Evolutionary conservation across 1,140 invertebrate genomes (phyloP).

Genomic region (Proctacanthus coquilletti): DNA sequence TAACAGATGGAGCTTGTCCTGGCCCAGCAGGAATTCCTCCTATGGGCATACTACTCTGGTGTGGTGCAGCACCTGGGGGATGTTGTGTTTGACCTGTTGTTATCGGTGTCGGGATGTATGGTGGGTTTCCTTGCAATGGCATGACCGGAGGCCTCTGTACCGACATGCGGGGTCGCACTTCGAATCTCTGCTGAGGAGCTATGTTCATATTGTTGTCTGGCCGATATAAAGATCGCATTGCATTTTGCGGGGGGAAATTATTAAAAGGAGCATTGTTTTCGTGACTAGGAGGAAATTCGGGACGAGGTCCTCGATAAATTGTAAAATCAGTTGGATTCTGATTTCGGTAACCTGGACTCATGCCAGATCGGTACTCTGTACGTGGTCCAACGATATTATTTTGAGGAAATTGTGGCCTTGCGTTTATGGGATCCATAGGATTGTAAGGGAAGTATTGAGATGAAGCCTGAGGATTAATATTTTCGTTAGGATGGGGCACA

Average conservation of each 20-base stretch:
- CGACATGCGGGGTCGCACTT: too few relatives aligned
- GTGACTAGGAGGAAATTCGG: too few relatives aligned
- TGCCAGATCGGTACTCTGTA: neutral
- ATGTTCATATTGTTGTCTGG: too few relatives aligned
- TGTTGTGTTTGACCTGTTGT: slow-evolving; percentile 8
- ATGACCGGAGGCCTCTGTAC: too few relatives aligned
- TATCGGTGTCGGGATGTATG: too few relatives aligned
- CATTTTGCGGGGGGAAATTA: slow-evolving; percentile 11
- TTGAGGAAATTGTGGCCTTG: too few relatives aligned
- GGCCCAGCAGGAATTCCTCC: too few relatives aligned
- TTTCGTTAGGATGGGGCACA: slow-evolving; percentile 1
- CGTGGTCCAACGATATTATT: too few relatives aligned
- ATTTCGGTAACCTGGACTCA: neutral
- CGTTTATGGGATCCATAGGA: too few relatives aligned
- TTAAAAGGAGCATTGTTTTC: neutral
- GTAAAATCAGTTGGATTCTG: neutral
- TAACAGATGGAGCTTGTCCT: slow-evolving; percentile 8
- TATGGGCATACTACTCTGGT: neutral
- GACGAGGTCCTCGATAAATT: neutral
- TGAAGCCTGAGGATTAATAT: slow-evolving; percentile 4
- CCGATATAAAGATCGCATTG: slow-evolving; percentile 15
- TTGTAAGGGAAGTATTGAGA: slow-evolving; percentile 4
- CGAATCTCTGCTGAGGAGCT: too few relatives aligned
- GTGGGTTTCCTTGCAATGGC: too few relatives aligned
- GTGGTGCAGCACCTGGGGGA: neutral